phyloP scores from a whole-genome alignment of 2,113 vertebrate species.

The Eclectus roratus region DNA sequence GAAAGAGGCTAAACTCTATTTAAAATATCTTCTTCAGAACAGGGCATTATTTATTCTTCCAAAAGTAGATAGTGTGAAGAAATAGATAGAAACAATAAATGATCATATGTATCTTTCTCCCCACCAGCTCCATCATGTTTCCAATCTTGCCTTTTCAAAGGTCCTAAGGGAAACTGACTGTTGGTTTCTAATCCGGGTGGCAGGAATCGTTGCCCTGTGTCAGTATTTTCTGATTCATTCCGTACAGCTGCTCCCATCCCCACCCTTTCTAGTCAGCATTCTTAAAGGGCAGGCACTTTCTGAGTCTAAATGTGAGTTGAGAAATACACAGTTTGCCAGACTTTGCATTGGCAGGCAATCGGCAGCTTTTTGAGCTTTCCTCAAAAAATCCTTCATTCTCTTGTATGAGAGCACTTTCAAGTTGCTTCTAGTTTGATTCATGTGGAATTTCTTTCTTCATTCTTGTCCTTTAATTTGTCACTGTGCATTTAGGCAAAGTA shows the following conservation, averaged over 20 bases:
- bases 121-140: background rate
- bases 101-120: background rate
- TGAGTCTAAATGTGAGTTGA: background rate
- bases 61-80: background rate
- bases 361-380: background rate
- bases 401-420: background rate
- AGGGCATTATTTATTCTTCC: background rate
- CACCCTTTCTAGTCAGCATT: background rate
- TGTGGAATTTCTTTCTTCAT: background rate
- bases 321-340: background rate
- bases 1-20: background rate
- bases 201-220: rapidly evolving
- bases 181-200: background rate
- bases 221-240: background rate
- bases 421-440: background rate
- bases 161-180: background rate
- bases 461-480: background rate
- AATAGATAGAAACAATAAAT: background rate
- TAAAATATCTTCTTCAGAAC: background rate
- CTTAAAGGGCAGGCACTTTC: background rate
- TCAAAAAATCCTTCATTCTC: background rate
- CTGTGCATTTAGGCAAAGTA: background rate
- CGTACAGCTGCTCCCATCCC: too few relatives aligned
- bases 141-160: background rate
- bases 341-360: background rate